Conservation (phyloP, 2,888 invertebrate genomes). For the Diachrysia chrysitis region DNA sequence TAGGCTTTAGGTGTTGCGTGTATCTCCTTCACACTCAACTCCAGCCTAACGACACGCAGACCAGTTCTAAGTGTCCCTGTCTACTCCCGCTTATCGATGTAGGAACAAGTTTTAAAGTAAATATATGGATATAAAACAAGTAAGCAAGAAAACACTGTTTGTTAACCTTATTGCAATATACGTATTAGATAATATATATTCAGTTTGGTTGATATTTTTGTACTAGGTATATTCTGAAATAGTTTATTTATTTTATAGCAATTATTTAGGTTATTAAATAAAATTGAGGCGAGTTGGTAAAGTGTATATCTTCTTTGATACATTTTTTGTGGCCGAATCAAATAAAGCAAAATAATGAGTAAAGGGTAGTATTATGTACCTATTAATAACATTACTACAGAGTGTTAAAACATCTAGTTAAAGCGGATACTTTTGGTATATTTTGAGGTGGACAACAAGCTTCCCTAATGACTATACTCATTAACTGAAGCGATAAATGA, state of each 20-base stretch:
- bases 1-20: not conserved
- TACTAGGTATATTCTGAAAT: no score
- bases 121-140: not conserved
- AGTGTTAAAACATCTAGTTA: not conserved
- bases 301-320: no score
- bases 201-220: no score
- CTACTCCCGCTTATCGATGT: not conserved
- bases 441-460: conserved; percentile 10
- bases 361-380: no score
- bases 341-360: no score
- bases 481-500: conserved; percentile 54
- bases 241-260: no score
- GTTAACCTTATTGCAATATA: no score
- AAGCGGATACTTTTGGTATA: not conserved
- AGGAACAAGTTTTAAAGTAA: not conserved
- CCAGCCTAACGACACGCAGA: not conserved
- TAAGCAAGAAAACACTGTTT: not conserved
- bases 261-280: no score
- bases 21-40: conserved; percentile 2
- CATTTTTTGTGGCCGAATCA: no score
- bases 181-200: no score
- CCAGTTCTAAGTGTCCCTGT: not conserved
- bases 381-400: not conserved
- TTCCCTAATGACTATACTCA: conserved; percentile 41
- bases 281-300: no score